phyloP scores from a whole-genome alignment of 2,888 invertebrate genomes.

The Phasia obesa region DNA sequence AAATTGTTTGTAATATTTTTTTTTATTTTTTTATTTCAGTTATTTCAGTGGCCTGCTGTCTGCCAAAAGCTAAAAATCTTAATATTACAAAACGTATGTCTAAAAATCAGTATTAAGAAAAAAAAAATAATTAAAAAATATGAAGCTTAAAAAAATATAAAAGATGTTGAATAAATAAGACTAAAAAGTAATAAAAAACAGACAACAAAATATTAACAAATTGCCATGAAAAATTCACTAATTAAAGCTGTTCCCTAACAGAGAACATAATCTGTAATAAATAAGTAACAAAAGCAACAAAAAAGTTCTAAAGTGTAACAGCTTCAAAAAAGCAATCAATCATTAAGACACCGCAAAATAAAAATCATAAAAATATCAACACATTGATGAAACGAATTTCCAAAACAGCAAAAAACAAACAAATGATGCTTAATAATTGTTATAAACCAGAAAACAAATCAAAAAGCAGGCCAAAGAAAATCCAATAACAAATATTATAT shows the following conservation, averaged over 20 bases:
- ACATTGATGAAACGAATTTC: not conserved
- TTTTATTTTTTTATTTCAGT: too few species aligned
- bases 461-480: constrained; percentile 26
- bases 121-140: too few species aligned
- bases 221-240: constrained; percentile 33
- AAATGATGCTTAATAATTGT: not conserved
- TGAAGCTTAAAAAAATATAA: too few species aligned
- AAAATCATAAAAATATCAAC: not conserved
- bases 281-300: not conserved
- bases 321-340: constrained; percentile 36
- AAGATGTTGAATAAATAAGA: too few species aligned
- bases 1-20: too few species aligned
- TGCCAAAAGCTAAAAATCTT: too few species aligned
- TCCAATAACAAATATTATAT: not conserved
- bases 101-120: too few species aligned
- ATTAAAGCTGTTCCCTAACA: constrained; percentile 29
- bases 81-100: too few species aligned
- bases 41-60: too few species aligned
- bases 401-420: not conserved
- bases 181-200: too few species aligned
- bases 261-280: too few species aligned
- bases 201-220: constrained; percentile 9
- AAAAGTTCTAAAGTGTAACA: not conserved
- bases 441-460: constrained; percentile 17
- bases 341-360: constrained; percentile 20